Evolutionary conservation across 2,113 vertebrate species (phyloP), one percentile per base, ranked within the genome.

Genomic region (Sclerurus mexicanus): DNA sequence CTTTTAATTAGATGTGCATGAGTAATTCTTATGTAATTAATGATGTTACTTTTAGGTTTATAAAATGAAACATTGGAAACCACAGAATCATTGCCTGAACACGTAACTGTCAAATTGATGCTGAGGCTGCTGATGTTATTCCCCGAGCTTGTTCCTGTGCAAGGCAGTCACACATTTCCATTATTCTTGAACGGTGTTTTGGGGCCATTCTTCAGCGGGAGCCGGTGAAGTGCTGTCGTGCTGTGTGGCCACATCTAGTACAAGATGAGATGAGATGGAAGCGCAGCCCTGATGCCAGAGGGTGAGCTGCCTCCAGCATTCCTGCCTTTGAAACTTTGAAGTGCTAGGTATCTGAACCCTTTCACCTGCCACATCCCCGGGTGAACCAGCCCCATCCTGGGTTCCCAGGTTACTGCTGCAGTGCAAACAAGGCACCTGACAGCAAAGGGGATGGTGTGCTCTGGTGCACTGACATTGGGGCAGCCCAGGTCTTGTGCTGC

Each of bases 21-120:
- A 91, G 46, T 87, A 95, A 94, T 80, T 89, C 71, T 82, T 90
- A 75, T 20, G 20, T 89, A 96, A 96, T 87, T 27, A 73, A 55
- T 53, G 37, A 21, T 58, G 49, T 46, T 77, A 47, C 58, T 83
- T 87, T 56, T 56, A 89, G 35, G 44, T 64, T 83, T 72, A 76
- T 80, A 80, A 90, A 94, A 92, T 53, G 53, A 86, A 93, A 42
- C 50, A 44, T 8, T 30, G 14, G 55, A 58, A 58, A 74, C 55
- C 55, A 46, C 46, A 83, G 85, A 87, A 69, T 79, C 40, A 37
- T 69, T 83, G 62, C 58, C 58, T 21, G 31, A 58, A 58, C 21
- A 16, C 9, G 8, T 21, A 81, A 22, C 12, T 33, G 15, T 52
- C 28, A 33, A 39, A 27, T 6, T 55, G 33, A 39, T 7, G 1